These are phyloP conservation scores for Syritta pipiens DNA, from an alignment of 2,888 invertebrate species.

Conservation along the genomic window DNA sequence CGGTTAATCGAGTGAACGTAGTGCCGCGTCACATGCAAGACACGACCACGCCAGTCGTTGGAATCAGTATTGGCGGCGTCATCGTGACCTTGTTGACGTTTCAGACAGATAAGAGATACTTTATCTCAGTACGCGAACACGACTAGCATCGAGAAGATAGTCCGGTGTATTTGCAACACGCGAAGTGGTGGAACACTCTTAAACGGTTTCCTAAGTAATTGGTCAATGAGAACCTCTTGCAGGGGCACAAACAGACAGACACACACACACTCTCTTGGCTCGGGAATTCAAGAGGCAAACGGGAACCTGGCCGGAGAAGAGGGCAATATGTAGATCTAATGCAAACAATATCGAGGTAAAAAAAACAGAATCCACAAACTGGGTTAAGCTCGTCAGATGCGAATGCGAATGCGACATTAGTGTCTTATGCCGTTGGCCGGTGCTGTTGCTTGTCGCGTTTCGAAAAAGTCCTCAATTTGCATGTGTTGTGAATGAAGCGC, in stretches of 20 bases:
- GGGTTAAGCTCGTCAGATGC: slow-evolving; percentile 57
- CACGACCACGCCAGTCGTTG: too few relatives aligned
- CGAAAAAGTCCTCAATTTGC: too few relatives aligned
- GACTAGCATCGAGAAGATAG: background rate
- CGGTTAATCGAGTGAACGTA: slow-evolving; percentile 27
- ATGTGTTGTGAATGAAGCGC: too few relatives aligned
- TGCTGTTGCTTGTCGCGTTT: slow-evolving; percentile 34
- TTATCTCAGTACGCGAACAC: background rate
- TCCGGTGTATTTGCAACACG: background rate
- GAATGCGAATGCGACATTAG: slow-evolving; percentile 50
- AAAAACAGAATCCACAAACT: slow-evolving; percentile 45
- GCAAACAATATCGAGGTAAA: slow-evolving; percentile 24
- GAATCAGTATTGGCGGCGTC: background rate
- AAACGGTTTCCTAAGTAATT: slow-evolving; percentile 45
- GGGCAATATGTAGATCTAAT: slow-evolving; percentile 51
- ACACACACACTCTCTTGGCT: too few relatives aligned
- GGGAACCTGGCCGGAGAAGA: slow-evolving; percentile 13
- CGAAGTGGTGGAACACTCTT: slow-evolving; percentile 11
- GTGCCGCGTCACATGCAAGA: background rate
- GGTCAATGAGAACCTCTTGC: slow-evolving; percentile 54
- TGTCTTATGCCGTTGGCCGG: slow-evolving; percentile 17
- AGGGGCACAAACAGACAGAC: slow-evolving; percentile 7
- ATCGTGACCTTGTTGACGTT: slow-evolving; percentile 33
- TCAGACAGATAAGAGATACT: slow-evolving; percentile 30
- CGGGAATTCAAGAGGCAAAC: slow-evolving; percentile 46